Percentiles rank a stretch among this genome's conserved stretches.
Evolutionary conservation across 2,888 invertebrate species (phyloP).

Genomic region (Leptopilina myrica): DNA sequence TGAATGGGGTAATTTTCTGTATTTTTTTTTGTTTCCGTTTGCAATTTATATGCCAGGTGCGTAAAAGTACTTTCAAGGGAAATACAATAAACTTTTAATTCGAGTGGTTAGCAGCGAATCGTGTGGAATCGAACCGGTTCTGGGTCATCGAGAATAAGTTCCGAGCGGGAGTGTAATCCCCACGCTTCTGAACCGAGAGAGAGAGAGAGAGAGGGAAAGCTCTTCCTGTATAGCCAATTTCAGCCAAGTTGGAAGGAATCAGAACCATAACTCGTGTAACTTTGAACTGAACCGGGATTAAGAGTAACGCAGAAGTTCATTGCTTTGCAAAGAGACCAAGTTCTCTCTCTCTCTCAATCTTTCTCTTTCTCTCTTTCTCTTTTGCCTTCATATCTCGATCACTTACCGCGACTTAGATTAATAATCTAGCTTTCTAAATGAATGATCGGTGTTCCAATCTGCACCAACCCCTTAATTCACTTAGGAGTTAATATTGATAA

Average conservation of each 20-base stretch:
- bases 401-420: conserved; percentile 34
- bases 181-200: conserved; percentile 50
- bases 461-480: conserved; percentile 1
- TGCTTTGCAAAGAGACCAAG: conserved; percentile 49
- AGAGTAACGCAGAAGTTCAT: conserved; percentile 56
- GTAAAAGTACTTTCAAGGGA: conserved; percentile 23
- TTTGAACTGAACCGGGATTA: conserved; percentile 56
- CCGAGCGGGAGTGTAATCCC: conserved; percentile 56
- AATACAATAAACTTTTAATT: conserved; percentile 37
- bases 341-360: conserved; percentile 23
- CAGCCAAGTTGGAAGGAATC: conserved; percentile 55
- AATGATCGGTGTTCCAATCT: conserved; percentile 36
- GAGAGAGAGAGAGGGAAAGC: neutral
- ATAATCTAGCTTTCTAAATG: conserved; percentile 33
- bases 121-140: conserved; percentile 53
- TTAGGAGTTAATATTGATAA: conserved; percentile 26
- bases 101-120: conserved; percentile 8
- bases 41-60: conserved; percentile 6
- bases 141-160: conserved; percentile 52
- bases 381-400: conserved; percentile 43
- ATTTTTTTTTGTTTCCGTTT: neutral
- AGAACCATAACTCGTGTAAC: conserved; percentile 55
- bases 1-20: neutral
- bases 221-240: conserved; percentile 54
- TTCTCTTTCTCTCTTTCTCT: conserved; percentile 29